Evolutionary conservation across 2,113 vertebrate species (phyloP).

Genomic region (Phyllopteryx taeniolatus): DNA sequence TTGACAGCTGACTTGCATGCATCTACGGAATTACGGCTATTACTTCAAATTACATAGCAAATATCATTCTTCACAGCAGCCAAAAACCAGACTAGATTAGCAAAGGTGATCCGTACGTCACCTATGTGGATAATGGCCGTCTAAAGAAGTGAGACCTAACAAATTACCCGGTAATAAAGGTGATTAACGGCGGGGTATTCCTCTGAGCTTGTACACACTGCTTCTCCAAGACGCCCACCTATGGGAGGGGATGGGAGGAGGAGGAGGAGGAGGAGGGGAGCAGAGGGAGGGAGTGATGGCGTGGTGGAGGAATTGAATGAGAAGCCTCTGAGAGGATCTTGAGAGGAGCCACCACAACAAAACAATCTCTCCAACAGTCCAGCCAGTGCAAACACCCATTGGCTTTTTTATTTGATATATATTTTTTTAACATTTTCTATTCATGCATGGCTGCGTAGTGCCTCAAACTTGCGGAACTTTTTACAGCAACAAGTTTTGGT

Average conservation of each 20-base stretch:
- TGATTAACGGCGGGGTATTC: conserved; percentile 54
- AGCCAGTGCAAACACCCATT: conserved; percentile 49
- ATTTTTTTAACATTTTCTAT: background rate
- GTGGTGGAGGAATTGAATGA: conserved; percentile 73
- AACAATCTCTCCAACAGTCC: conserved; percentile 59
- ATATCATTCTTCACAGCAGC: background rate
- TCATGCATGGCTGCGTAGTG: conserved; percentile 60
- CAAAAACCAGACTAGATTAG: background rate
- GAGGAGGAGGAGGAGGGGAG: conserved; percentile 42
- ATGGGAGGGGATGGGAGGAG: conserved; percentile 55
- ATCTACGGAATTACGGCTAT: background rate
- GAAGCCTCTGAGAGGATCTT: conserved; percentile 53
- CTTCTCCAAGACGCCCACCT: conserved; percentile 45
- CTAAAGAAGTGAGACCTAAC: conserved; percentile 24
- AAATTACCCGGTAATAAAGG: conserved; percentile 37
- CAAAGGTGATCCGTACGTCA: background rate
- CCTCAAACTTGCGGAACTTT: conserved; percentile 9
- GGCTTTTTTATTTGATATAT: background rate
- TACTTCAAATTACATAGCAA: background rate
- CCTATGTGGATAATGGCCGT: conserved; percentile 21
- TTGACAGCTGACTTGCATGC: background rate
- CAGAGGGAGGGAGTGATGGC: conserved; percentile 57
- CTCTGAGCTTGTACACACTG: conserved; percentile 18
- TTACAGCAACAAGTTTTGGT: conserved; percentile 39
- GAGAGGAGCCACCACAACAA: conserved; percentile 59